phyloP scores from a whole-genome alignment of 2,797 vertebrate genomes.

The Gadopsis bispinosus region DNA sequence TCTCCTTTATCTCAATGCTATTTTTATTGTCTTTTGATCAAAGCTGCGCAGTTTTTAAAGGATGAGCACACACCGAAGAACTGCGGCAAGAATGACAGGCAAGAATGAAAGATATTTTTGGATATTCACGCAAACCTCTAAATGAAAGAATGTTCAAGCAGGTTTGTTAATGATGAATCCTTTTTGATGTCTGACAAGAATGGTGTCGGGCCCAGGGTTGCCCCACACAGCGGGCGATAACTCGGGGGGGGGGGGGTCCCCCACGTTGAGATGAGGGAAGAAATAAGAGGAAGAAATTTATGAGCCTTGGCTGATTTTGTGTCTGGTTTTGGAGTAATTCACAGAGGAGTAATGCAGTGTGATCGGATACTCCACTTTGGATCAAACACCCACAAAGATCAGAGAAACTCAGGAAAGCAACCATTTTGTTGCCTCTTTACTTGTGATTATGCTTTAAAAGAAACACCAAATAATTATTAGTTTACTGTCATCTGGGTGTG shows the following conservation, averaged over 20 bases:
- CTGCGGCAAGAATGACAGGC: conserved; percentile 58
- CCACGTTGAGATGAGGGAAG: not conserved
- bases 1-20: conserved; percentile 62
- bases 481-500: not conserved
- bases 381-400: conserved; percentile 6
- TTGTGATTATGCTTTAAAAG: not conserved
- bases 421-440: not conserved
- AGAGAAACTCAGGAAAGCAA: not conserved
- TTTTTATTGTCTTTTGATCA: conserved; percentile 73
- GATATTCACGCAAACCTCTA: conserved; percentile 65
- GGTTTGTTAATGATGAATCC: conserved; percentile 56
- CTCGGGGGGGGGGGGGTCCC: conserved; percentile 6
- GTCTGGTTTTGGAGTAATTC: conserved; percentile 44
- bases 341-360: conserved; percentile 12
- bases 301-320: conserved; percentile 19
- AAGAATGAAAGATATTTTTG: conserved; percentile 65
- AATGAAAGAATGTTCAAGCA: conserved; percentile 59
- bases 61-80: conserved; percentile 17
- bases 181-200: conserved; percentile 63
- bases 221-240: conserved; percentile 32
- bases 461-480: not conserved
- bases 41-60: conserved; percentile 53
- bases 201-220: conserved; percentile 4
- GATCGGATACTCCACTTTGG: conserved; percentile 10
- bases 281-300: conserved; percentile 20